Percentiles rank a stretch among this genome's conserved stretches.
phyloP scores from a whole-genome alignment of 2,113 vertebrate species.

The Crotalus horridus region DNA sequence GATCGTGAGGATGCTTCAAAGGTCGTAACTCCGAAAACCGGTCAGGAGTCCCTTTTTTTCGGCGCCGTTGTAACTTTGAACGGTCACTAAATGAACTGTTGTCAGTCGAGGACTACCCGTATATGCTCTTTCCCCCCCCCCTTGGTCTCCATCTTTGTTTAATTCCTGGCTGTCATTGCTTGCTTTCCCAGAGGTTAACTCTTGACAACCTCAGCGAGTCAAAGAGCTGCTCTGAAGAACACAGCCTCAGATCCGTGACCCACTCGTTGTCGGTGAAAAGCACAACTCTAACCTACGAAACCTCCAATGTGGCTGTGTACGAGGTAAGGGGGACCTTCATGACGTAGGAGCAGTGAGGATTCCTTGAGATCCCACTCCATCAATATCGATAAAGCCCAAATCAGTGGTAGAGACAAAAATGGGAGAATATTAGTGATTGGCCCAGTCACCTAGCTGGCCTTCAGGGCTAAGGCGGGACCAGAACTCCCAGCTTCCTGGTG shows the following conservation, averaged over 20 bases:
- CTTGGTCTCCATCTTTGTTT: neutral
- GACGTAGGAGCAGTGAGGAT: fast-evolving
- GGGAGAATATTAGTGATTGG: too few species aligned
- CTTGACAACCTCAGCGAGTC: conserved; percentile 78
- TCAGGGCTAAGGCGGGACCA: too few species aligned
- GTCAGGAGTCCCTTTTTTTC: too few species aligned
- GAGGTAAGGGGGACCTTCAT: conserved; percentile 67
- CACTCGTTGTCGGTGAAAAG: conserved; percentile 75
- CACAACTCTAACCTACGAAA: conserved; percentile 69
- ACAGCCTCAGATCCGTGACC: conserved; percentile 68
- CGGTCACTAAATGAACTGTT: too few species aligned
- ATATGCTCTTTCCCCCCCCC: neutral
- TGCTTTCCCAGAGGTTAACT: conserved; percentile 73
- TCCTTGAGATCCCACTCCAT: neutral
- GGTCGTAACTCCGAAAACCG: too few species aligned
- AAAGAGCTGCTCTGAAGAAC: conserved; percentile 67
- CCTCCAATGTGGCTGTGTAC: conserved; percentile 79
- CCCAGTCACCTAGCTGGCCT: too few species aligned
- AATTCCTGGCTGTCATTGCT: neutral
- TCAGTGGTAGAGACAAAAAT: neutral
- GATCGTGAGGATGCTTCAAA: too few species aligned
- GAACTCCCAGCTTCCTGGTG: too few species aligned
- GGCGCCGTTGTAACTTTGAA: too few species aligned
- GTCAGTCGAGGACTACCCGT: neutral
- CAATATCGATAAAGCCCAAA: neutral